These are phyloP conservation scores for Eumeta japonica DNA, from an alignment of 1,140 invertebrate genomes.

Conservation along the genomic window DNA sequence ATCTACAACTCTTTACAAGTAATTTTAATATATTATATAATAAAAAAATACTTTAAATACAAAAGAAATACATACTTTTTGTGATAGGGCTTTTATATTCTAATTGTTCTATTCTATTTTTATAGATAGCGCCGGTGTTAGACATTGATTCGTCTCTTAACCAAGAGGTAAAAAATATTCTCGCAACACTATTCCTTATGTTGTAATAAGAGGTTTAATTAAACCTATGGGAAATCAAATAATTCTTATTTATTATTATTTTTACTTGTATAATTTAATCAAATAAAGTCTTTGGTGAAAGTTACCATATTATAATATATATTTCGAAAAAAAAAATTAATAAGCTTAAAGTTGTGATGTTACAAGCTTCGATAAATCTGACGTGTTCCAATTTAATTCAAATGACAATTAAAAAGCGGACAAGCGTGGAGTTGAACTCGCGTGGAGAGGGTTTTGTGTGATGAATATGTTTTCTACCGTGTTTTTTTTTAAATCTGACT, in stretches of 20 bases:
- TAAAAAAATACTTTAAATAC: constrained; percentile 3
- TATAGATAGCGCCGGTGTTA: constrained; percentile 65
- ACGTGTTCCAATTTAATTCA: too few species aligned
- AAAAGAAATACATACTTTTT: constrained; percentile 3
- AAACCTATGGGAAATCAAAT: constrained; percentile 72
- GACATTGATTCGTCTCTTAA: constrained; percentile 65
- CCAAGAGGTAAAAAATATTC: constrained; percentile 60
- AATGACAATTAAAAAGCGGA: too few species aligned
- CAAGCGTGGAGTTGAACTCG: too few species aligned
- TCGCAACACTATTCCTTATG: constrained; percentile 67
- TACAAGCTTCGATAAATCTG: too few species aligned
- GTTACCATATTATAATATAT: too few species aligned
- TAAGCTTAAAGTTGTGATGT: too few species aligned
- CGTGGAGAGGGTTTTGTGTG: too few species aligned
- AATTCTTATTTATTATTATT: constrained; percentile 66
- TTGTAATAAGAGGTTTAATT: constrained; percentile 69
- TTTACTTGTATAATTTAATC: too few species aligned
- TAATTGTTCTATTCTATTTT: constrained; percentile 12
- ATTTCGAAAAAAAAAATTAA: too few species aligned
- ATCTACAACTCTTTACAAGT: constrained; percentile 67
- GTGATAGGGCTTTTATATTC: constrained; percentile 6
- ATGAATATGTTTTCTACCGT: too few species aligned
- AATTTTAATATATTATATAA: constrained; percentile 16
- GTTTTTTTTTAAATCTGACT: too few species aligned
- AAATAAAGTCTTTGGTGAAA: too few species aligned